Percentiles rank a stretch among this genome's conserved stretches.
Conservation (phyloP, 2,797 vertebrate species). For the Acipenser oxyrinchus region DNA sequence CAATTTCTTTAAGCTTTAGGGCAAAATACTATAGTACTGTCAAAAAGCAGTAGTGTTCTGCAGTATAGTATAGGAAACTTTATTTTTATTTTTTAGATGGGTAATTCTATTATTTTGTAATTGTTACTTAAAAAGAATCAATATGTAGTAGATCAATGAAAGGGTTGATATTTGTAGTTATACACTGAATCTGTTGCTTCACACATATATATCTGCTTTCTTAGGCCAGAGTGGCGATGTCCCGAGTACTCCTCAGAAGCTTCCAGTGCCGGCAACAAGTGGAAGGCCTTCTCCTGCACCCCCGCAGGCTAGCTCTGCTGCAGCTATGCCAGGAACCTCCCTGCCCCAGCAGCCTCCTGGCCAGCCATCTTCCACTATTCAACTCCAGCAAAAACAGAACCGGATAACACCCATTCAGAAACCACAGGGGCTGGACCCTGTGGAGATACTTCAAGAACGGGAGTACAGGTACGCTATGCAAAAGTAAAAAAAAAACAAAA, state of each 20-base stretch:
- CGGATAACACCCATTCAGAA: constrained; percentile 94
- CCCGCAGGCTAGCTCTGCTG: constrained; percentile 37
- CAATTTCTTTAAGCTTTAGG: too few species aligned
- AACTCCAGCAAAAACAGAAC: constrained; percentile 94
- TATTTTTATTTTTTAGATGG: too few species aligned
- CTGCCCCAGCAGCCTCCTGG: constrained; percentile 63
- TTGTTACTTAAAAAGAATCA: not conserved
- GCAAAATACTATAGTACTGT: too few species aligned
- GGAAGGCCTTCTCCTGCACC: constrained; percentile 82
- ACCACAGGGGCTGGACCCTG: constrained; percentile 90
- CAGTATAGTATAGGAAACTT: too few species aligned
- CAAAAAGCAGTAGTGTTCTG: too few species aligned
- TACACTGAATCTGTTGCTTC: not conserved
- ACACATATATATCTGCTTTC: constrained; percentile 25
- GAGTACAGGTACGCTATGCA: constrained; percentile 81
- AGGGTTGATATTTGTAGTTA: not conserved
- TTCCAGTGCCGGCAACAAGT: constrained; percentile 58
- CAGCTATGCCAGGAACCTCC: constrained; percentile 54
- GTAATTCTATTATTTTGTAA: not conserved
- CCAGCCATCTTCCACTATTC: constrained; percentile 84
- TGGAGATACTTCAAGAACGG: constrained; percentile 92
- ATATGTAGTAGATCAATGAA: not conserved
- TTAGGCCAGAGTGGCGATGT: constrained; percentile 71
- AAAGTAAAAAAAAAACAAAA: not conserved
- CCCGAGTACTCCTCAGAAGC: constrained; percentile 70